Conservation (phyloP, 2,797 vertebrate genomes). For the Darevskia nairensis region DNA sequence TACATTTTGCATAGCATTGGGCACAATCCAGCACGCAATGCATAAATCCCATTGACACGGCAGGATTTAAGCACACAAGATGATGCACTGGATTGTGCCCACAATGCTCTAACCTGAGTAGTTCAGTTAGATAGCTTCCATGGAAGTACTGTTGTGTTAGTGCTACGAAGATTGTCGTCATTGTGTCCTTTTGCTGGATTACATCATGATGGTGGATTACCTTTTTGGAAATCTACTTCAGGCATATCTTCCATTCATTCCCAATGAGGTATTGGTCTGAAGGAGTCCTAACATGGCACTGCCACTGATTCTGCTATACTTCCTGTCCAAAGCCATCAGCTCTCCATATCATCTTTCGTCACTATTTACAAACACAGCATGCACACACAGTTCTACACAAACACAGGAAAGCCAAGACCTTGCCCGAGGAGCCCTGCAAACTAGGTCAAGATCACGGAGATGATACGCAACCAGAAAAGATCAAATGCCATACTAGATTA, state of each 20-base stretch:
- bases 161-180: constrained; percentile 20
- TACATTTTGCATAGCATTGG: constrained; percentile 10
- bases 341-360: constrained; percentile 48
- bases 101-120: neutral
- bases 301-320: constrained; percentile 51
- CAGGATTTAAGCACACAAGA: constrained; percentile 5
- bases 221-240: constrained; percentile 50
- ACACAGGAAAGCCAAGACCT: constrained; percentile 34
- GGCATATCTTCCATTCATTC: constrained; percentile 38
- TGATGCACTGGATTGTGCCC: constrained; percentile 10
- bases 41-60: neutral
- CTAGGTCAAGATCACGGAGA: constrained; percentile 13
- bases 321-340: constrained; percentile 63
- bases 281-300: constrained; percentile 49
- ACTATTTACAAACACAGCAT: constrained; percentile 38
- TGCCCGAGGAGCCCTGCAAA: constrained; percentile 31
- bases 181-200: constrained; percentile 36
- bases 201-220: constrained; percentile 40
- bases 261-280: constrained; percentile 39
- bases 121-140: neutral
- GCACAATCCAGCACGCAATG: constrained; percentile 15
- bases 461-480: constrained; percentile 39
- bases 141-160: constrained; percentile 1
- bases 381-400: constrained; percentile 39
- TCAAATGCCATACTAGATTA: constrained; percentile 44